Conservation (phyloP, 2,113 vertebrate species). For the Pleuronectes platessa region DNA sequence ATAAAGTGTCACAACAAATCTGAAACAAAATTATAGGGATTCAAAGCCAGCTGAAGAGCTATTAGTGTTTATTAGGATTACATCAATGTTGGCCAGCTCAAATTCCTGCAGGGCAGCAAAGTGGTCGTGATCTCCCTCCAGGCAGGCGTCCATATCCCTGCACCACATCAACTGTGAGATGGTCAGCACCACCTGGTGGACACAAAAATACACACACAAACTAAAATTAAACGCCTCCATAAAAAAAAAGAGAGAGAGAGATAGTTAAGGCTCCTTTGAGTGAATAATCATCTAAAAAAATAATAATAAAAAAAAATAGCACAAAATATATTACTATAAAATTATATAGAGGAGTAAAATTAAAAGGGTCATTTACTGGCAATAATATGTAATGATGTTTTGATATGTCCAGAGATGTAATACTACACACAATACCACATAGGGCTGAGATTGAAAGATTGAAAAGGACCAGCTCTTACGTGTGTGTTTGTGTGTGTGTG, state of each 20-base stretch:
- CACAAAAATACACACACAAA: neutral
- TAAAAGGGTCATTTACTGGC: too few relatives aligned
- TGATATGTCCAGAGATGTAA: too few relatives aligned
- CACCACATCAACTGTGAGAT: conserved; percentile 91
- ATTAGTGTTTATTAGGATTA: conserved; percentile 39
- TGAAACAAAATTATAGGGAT: neutral
- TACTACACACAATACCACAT: too few relatives aligned
- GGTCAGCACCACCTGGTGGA: conserved; percentile 86
- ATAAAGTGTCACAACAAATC: neutral
- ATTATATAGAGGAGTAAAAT: too few relatives aligned
- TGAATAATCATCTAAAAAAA: neutral
- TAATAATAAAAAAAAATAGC: neutral
- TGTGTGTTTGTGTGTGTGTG: too few relatives aligned
- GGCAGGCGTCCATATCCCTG: conserved; percentile 83
- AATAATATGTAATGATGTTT: too few relatives aligned
- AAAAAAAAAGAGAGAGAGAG: neutral
- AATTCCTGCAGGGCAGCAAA: conserved; percentile 82
- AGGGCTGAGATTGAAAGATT: too few relatives aligned
- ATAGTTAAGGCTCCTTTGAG: neutral
- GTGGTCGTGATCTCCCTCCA: conserved; percentile 77
- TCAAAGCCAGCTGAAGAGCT: neutral
- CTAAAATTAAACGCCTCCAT: neutral
- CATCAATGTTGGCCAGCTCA: conserved; percentile 85
- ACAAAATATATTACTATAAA: too few relatives aligned
- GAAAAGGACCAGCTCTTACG: too few relatives aligned